These are phyloP conservation scores for Tachina lurida DNA, from an alignment of 2,888 invertebrate species.

Conservation along the genomic window DNA sequence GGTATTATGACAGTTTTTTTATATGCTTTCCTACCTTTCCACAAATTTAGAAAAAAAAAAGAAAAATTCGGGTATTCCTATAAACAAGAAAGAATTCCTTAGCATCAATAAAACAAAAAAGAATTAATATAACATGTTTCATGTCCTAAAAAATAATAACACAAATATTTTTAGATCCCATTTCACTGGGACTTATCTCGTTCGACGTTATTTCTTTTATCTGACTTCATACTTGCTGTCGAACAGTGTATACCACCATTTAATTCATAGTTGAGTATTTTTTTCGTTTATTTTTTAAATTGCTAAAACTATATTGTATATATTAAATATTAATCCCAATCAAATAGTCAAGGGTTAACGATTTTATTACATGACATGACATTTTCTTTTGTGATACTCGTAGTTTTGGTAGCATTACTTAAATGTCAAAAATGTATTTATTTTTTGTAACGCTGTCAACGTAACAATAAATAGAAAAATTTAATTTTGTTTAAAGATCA, in stretches of 20 bases:
- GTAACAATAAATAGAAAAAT: background rate
- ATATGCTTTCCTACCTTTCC: no score
- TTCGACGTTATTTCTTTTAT: no score
- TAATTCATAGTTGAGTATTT: background rate
- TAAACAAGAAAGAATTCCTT: no score
- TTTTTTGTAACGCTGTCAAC: constrained; percentile 14
- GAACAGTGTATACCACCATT: background rate
- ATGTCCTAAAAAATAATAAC: no score
- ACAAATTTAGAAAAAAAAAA: no score
- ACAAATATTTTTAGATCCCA: no score
- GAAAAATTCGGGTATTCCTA: no score
- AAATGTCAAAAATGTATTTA: constrained; percentile 36
- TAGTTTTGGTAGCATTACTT: background rate
- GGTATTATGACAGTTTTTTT: no score
- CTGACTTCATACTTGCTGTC: background rate
- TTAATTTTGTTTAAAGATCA: background rate
- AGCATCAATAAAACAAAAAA: no score
- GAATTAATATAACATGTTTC: no score
- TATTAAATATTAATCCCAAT: constrained; percentile 46
- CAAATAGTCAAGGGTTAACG: constrained; percentile 54
- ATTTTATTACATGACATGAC: constrained; percentile 39
- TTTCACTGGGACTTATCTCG: no score
- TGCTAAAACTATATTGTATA: background rate
- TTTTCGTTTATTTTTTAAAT: background rate
- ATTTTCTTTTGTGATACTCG: constrained; percentile 13